Conservation (phyloP, 2,888 invertebrate species). For the Thalpophila matura region DNA sequence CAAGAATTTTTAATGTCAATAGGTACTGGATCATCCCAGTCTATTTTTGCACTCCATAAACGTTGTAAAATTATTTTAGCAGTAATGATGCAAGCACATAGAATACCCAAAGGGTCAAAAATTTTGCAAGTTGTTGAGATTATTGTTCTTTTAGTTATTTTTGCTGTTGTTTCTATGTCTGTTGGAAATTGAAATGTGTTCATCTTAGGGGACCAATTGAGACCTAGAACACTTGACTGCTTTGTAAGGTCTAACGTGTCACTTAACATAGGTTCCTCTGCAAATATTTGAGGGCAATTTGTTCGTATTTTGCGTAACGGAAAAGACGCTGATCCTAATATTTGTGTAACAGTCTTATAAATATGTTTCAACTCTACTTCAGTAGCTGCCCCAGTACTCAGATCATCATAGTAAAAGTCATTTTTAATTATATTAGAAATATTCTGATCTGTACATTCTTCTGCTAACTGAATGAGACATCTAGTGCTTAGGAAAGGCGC, state of each 20-base stretch:
- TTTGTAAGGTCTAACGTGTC: neutral
- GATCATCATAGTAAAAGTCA: too few species aligned
- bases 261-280: neutral
- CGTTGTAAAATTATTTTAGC: constrained; percentile 38
- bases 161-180: too few species aligned
- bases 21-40: constrained; percentile 42
- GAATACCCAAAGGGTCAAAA: too few species aligned
- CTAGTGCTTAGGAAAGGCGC: too few species aligned
- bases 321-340: constrained; percentile 2
- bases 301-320: constrained; percentile 16
- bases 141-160: too few species aligned
- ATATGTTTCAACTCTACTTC: too few species aligned
- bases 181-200: neutral
- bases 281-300: neutral
- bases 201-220: neutral
- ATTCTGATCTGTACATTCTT: too few species aligned
- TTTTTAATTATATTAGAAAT: too few species aligned
- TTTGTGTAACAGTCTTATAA: constrained; percentile 1
- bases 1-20: constrained; percentile 4
- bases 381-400: too few species aligned
- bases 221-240: constrained; percentile 6
- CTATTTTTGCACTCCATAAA: constrained; percentile 25
- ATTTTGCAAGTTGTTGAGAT: too few species aligned
- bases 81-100: constrained; percentile 21
- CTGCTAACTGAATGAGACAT: constrained; percentile 9